These are phyloP conservation scores for Drosophila repleta DNA, from an alignment of 1,140 invertebrate species.

Conservation along the genomic window DNA sequence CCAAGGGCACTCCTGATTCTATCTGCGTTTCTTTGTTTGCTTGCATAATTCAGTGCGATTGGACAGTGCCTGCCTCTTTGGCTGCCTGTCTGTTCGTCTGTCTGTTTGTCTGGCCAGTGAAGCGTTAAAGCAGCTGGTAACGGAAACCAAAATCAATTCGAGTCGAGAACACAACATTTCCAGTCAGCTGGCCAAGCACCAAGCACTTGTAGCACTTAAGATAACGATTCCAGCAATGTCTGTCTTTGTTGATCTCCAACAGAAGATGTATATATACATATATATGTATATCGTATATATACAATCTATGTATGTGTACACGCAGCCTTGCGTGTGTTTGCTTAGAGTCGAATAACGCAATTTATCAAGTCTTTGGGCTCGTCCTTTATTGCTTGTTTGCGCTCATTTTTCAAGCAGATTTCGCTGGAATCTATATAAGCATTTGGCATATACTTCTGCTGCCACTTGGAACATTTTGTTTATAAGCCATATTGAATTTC, in stretches of 20 bases:
- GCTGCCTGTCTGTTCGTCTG: not conserved
- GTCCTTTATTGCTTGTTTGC: conserved; percentile 58
- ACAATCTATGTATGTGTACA: conserved; percentile 6
- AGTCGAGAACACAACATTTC: conserved; percentile 36
- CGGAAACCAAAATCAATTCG: conserved; percentile 43
- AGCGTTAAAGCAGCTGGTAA: conserved; percentile 24
- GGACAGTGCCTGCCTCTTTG: not conserved
- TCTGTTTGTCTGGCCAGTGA: conserved; percentile 23
- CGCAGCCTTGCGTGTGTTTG: conserved; percentile 22
- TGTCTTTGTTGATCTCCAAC: conserved; percentile 26
- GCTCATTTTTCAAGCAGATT: conserved; percentile 62
- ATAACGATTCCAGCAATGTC: conserved; percentile 37
- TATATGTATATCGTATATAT: conserved; percentile 15
- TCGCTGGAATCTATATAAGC: conserved; percentile 8
- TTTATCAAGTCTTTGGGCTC: conserved; percentile 58
- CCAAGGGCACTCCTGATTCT: not conserved
- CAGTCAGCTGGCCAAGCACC: conserved; percentile 48
- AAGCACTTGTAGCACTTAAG: conserved; percentile 65
- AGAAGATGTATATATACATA: not conserved
- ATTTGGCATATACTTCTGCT: conserved; percentile 6
- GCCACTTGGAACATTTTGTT: not conserved
- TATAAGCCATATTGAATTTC: conserved; percentile 56
- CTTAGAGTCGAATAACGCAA: conserved; percentile 59
- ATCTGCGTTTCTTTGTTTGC: conserved; percentile 34
- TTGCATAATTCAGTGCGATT: conserved; percentile 63